Evolutionary conservation across 2,113 vertebrate genomes (phyloP), one percentile per base, ranked within the genome.

Genomic region (Desmodus rotundus): DNA sequence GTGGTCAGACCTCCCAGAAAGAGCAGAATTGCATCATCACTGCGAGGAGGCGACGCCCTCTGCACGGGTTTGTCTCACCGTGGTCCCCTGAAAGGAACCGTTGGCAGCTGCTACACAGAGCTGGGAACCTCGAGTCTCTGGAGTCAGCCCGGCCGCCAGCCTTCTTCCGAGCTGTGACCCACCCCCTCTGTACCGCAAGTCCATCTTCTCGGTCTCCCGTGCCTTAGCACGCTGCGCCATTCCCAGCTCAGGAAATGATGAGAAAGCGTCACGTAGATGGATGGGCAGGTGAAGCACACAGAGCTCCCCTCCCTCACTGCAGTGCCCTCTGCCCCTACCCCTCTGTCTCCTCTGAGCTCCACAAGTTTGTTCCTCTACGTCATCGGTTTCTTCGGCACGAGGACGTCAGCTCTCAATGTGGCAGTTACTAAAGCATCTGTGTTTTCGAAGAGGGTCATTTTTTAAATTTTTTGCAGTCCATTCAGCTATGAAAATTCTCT

Each of bases 341-440:
- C 74, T 17, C 76, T 14, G 61, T 36, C 82, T 45, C 26, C 54
- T 24, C 65, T 31, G 7, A 1, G 50, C 7, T 31, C 43, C 76
- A 61, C 45, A 41, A 0, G 28, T 26, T 0, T 22, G 16, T 24
- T 45, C 36, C 38, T 52, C 45, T 2, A 1, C 4, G 38, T 2
- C 0, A 26, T 14, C 73, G 2, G 56, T 28, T 73, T 36, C 73
- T 89, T 72, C 85, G 81, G 73, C 22, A 67, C 10, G 8, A 22
- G 1, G 36, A 33, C 6, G 24, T 26, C 7, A 0, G 41, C 54
- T 43, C 80, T 45, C 56, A 19, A 22, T 1, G 38, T 0, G 16
- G 45, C 65, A 50, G 36, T 14, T 80, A 76, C 81, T 58, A 74
- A 68, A 26, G 54, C 67, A 2, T 61, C 83, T 84, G 45, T 24